Conservation (phyloP, 1,140 invertebrate genomes). For the Lethocerus indicus region DNA sequence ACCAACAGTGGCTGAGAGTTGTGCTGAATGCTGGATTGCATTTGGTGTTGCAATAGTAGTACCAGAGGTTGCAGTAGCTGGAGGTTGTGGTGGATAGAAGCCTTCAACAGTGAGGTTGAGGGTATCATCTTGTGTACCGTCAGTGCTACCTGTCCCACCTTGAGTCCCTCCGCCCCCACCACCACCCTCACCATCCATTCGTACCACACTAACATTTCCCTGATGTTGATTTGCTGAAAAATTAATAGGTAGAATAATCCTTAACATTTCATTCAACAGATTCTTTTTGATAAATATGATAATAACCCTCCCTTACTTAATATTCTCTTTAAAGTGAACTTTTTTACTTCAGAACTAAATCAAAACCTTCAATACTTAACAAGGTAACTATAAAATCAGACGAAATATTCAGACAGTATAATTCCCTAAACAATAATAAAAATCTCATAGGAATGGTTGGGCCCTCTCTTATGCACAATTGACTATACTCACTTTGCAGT, state of each 20-base stretch:
- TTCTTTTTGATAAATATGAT: neutral
- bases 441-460: no score
- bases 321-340: neutral
- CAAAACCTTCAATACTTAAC: neutral
- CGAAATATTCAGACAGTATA: no score
- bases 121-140: neutral
- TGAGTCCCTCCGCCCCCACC: constrained; percentile 3
- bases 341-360: neutral
- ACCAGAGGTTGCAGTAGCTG: no score
- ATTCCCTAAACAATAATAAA: no score
- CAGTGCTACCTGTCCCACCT: neutral
- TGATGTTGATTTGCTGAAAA: constrained; percentile 16
- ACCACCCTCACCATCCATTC: constrained; percentile 9
- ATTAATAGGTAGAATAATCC: neutral
- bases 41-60: no score
- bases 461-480: no score
- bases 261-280: neutral
- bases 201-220: constrained; percentile 14
- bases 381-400: neutral
- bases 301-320: neutral
- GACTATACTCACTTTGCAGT: no score
- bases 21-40: no score
- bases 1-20: no score
- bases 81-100: constrained; percentile 14
- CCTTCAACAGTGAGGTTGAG: constrained; percentile 18